Evolutionary conservation across 2,888 invertebrate genomes (phyloP).

Genomic region (Neria commutata): DNA sequence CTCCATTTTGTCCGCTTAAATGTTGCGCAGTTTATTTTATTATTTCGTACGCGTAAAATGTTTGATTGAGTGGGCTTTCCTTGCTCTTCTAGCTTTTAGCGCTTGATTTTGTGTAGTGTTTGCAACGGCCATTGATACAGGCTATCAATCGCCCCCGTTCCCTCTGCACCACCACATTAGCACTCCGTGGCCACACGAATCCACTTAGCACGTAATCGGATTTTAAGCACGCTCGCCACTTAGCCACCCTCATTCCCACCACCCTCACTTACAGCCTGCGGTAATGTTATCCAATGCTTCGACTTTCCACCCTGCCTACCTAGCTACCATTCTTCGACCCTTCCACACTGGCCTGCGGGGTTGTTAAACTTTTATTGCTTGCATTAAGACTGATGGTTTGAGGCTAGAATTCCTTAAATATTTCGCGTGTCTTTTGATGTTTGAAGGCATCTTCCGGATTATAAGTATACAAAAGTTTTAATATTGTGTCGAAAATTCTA

Average conservation of each 20-base stretch:
- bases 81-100: background rate
- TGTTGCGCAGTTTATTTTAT: constrained; percentile 2
- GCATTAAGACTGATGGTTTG: too few species aligned
- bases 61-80: constrained; percentile 20
- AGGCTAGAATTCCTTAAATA: too few species aligned
- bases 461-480: too few species aligned
- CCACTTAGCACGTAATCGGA: constrained; percentile 31
- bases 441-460: too few species aligned
- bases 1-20: too few species aligned
- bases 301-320: too few species aligned
- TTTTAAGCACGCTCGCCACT: constrained; percentile 9
- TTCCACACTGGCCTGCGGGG: background rate
- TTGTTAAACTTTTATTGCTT: background rate
- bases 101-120: background rate
- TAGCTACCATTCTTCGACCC: background rate
- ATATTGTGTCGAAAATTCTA: too few species aligned
- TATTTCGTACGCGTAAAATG: constrained; percentile 23
- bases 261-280: background rate
- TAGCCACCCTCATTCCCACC: background rate
- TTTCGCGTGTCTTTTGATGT: too few species aligned
- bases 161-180: background rate
- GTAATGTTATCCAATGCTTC: too few species aligned
- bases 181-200: background rate
- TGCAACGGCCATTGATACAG: background rate
- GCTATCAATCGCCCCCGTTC: background rate